Conservation (phyloP, 2,888 invertebrate genomes). For the Cerceris rybyensis region DNA sequence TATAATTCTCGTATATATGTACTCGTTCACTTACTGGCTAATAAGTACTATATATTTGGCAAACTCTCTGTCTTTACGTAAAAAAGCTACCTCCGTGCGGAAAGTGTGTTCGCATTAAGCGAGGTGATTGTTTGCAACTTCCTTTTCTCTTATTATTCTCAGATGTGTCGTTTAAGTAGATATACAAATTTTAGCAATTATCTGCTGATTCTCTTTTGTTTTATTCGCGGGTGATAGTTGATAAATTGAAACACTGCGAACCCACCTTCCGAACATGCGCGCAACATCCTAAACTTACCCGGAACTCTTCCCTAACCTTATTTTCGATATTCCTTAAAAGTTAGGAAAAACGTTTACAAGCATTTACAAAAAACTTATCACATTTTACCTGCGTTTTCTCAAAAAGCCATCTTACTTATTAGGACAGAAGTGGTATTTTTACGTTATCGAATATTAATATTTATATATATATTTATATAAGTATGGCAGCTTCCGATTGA, state of each 20-base stretch:
- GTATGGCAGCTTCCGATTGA: constrained; percentile 63
- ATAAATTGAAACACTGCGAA: constrained; percentile 52
- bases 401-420: constrained; percentile 73
- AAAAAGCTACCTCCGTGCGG: constrained; percentile 79
- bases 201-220: constrained; percentile 2
- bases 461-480: constrained; percentile 45
- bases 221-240: not conserved
- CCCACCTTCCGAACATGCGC: constrained; percentile 69
- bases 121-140: constrained; percentile 8
- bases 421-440: constrained; percentile 55
- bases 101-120: constrained; percentile 69
- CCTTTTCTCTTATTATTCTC: no score
- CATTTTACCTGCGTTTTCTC: constrained; percentile 78
- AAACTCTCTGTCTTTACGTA: constrained; percentile 78
- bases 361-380: constrained; percentile 82
- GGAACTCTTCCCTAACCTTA: constrained; percentile 68
- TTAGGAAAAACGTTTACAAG: constrained; percentile 79
- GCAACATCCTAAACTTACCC: constrained; percentile 68
- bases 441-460: constrained; percentile 50
- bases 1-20: constrained; percentile 43
- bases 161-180: constrained; percentile 9
- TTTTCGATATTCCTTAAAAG: constrained; percentile 67
- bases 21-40: constrained; percentile 67
- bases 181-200: constrained; percentile 31
- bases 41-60: constrained; percentile 82